Percentiles rank a stretch among this genome's conserved stretches.
phyloP scores from a whole-genome alignment of 2,797 vertebrate species.

The Craterocephalus amniculus region DNA sequence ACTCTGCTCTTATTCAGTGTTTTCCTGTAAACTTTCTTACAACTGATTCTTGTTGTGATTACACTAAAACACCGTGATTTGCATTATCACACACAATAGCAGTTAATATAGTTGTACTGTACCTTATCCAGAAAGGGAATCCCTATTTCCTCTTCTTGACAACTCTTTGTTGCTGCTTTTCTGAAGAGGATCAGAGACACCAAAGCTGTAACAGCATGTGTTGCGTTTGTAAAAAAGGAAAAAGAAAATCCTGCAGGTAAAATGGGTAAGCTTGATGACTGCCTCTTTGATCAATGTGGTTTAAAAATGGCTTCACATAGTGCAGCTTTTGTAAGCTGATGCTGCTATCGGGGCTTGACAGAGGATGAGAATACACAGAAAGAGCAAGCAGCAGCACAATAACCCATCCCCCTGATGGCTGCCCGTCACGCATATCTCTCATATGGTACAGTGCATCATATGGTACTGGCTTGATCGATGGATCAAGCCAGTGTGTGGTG shows the following conservation, averaged over 20 bases:
- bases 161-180: constrained; percentile 26
- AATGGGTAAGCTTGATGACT: constrained; percentile 23
- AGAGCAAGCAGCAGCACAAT: constrained; percentile 50
- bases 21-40: neutral
- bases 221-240: constrained; percentile 2
- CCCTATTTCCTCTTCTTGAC: constrained; percentile 21
- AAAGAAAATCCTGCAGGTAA: constrained; percentile 30
- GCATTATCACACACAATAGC: neutral
- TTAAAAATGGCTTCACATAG: constrained; percentile 28
- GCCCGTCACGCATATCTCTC: constrained; percentile 69
- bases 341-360: constrained; percentile 40
- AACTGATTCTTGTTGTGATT: neutral
- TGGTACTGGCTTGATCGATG: too few species aligned
- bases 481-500: constrained; percentile 63
- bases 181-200: constrained; percentile 30
- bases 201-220: constrained; percentile 16
- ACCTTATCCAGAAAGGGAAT: constrained; percentile 50
- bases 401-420: constrained; percentile 73
- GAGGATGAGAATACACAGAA: constrained; percentile 43
- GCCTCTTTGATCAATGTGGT: constrained; percentile 37
- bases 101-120: constrained; percentile 25
- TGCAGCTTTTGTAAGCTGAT: constrained; percentile 26
- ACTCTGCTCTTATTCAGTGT: neutral
- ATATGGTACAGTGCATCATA: constrained; percentile 57
- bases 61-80: neutral